These are phyloP conservation scores for Danaus melanippus DNA, from an alignment of 1,140 invertebrate genomes.

Conservation along the genomic window DNA sequence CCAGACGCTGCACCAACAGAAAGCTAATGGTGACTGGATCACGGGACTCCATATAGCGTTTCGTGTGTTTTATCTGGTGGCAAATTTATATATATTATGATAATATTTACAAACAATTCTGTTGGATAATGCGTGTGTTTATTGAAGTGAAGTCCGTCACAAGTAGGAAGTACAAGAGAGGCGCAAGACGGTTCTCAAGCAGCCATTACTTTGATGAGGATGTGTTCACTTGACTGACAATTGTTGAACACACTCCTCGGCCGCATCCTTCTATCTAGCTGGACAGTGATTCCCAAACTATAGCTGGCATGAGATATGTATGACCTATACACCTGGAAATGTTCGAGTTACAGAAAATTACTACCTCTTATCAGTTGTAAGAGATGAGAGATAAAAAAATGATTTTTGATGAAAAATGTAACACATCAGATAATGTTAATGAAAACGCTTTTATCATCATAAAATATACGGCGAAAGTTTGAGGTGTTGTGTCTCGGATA, in stretches of 20 bases:
- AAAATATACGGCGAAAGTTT: slow-evolving; percentile 12
- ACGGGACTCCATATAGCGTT: too few relatives aligned
- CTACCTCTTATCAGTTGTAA: too few relatives aligned
- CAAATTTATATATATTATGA: too few relatives aligned
- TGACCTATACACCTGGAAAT: too few relatives aligned
- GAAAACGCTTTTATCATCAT: not conserved
- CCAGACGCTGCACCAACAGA: too few relatives aligned
- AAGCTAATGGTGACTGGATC: too few relatives aligned
- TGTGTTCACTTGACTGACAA: slow-evolving; percentile 44
- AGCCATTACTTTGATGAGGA: slow-evolving; percentile 33
- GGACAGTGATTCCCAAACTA: slow-evolving; percentile 25
- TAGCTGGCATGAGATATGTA: not conserved
- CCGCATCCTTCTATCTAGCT: slow-evolving; percentile 35
- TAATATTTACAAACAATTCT: too few relatives aligned
- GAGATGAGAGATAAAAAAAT: too few relatives aligned
- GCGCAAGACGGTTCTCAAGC: slow-evolving; percentile 33
- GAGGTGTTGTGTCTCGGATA: slow-evolving; percentile 12
- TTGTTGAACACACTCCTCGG: slow-evolving; percentile 35
- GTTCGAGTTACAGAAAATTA: too few relatives aligned
- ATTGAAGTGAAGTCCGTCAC: not conserved
- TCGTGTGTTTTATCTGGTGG: too few relatives aligned
- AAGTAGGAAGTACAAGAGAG: slow-evolving; percentile 19
- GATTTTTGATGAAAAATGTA: too few relatives aligned
- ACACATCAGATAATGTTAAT: not conserved
- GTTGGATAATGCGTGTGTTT: too few relatives aligned